These are phyloP conservation scores for Neotoxoptera formosana DNA, from an alignment of 1,140 invertebrate genomes.

Conservation along the genomic window DNA sequence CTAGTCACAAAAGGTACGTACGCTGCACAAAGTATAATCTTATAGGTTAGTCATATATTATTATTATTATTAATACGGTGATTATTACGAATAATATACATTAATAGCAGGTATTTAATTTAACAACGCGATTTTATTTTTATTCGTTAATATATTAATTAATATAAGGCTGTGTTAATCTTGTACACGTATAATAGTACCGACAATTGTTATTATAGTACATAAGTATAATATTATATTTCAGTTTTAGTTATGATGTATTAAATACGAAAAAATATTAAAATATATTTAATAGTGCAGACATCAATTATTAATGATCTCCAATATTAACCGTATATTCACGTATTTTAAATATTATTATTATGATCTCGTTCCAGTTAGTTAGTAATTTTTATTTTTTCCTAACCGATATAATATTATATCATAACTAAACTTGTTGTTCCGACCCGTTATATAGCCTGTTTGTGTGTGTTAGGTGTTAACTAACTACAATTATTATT, in stretches of 20 bases:
- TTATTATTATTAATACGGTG: background rate
- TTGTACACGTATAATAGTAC: background rate
- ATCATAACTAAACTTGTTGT: background rate
- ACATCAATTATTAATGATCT: background rate
- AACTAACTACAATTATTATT: background rate
- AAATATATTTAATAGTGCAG: background rate
- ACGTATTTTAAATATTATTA: background rate
- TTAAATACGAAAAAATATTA: background rate
- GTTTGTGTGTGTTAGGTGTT: too few relatives aligned
- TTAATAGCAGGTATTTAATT: background rate
- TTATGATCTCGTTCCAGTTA: background rate
- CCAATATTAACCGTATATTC: background rate
- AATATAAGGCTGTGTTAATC: background rate
- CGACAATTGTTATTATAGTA: background rate
- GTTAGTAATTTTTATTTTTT: background rate
- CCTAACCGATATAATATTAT: background rate
- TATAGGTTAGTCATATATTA: background rate
- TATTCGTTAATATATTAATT: background rate
- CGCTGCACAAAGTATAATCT: background rate
- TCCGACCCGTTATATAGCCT: background rate
- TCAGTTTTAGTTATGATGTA: background rate
- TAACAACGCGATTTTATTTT: background rate
- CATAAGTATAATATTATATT: background rate
- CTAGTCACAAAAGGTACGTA: conserved; percentile 34
- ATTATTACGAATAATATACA: too few relatives aligned